Evolutionary conservation across 1,140 invertebrate genomes (phyloP).

Genomic region (Rhopalosiphum maidis): DNA sequence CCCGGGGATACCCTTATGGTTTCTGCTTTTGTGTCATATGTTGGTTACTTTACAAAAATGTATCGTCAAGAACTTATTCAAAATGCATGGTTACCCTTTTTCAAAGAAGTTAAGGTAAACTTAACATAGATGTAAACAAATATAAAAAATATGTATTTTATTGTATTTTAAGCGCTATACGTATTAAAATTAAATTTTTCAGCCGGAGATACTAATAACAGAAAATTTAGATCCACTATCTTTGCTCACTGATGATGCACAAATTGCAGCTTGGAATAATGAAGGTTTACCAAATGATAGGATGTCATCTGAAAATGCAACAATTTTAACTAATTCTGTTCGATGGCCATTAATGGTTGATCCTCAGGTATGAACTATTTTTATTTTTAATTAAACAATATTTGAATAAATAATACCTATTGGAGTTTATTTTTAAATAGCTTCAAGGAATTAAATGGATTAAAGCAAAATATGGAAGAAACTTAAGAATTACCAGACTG

Average conservation of each 20-base stretch:
- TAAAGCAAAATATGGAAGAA: slow-evolving; percentile 78
- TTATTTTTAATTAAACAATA: slow-evolving; percentile 7
- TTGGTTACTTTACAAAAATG: slow-evolving; percentile 88
- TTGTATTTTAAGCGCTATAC: neutral
- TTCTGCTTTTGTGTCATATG: slow-evolving; percentile 94
- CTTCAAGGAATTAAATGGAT: slow-evolving; percentile 95
- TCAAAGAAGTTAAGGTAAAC: slow-evolving; percentile 68
- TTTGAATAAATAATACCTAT: slow-evolving; percentile 10
- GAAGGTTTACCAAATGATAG: slow-evolving; percentile 89
- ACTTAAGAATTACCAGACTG: slow-evolving; percentile 77
- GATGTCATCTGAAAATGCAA: slow-evolving; percentile 95
- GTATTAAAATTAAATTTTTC: slow-evolving; percentile 59
- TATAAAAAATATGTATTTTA: slow-evolving; percentile 11
- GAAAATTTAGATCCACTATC: slow-evolving; percentile 79
- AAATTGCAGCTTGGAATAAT: slow-evolving; percentile 93
- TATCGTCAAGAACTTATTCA: slow-evolving; percentile 84
- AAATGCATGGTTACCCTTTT: slow-evolving; percentile 79
- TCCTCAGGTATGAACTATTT: slow-evolving; percentile 70
- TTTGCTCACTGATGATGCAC: slow-evolving; percentile 88
- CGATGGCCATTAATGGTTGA: slow-evolving; percentile 96
- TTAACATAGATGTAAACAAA: neutral
- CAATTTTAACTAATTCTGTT: slow-evolving; percentile 86
- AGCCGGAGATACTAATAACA: slow-evolving; percentile 80
- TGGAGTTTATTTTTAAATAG: slow-evolving; percentile 59
- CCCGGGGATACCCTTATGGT: slow-evolving; percentile 89